These are phyloP conservation scores for Aphelenchoides bicaudatus DNA, from an alignment of 2,888 invertebrate species.

Conservation along the genomic window DNA sequence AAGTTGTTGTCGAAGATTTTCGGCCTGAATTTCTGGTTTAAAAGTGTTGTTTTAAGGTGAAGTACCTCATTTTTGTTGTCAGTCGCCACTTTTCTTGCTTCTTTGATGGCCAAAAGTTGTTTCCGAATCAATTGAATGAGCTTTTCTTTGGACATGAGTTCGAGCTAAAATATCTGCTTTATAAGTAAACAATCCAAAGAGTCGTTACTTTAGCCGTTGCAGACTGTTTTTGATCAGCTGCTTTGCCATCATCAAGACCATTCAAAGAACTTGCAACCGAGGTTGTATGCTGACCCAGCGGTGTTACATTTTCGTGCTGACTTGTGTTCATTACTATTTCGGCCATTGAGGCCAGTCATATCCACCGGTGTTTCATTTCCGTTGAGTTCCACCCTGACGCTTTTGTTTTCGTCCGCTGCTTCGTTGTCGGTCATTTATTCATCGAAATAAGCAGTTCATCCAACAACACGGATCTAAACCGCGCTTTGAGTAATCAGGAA, in stretches of 20 bases:
- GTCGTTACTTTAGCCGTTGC: slow-evolving; percentile 5
- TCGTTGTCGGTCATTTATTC: no score
- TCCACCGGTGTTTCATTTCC: no score
- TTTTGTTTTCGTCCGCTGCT: no score
- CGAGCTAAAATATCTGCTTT: no score
- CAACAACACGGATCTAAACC: no score
- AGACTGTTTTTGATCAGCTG: neutral
- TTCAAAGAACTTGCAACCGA: neutral
- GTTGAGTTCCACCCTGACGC: no score
- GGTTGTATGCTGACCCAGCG: neutral
- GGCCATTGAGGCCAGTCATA: no score
- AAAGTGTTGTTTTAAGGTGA: neutral
- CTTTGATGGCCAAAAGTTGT: slow-evolving; percentile 34
- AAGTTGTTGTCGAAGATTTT: slow-evolving; percentile 2
- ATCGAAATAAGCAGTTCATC: no score
- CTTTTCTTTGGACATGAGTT: slow-evolving; percentile 37
- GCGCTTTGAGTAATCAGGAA: no score
- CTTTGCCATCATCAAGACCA: no score
- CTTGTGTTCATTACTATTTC: neutral
- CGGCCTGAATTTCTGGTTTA: slow-evolving; percentile 14
- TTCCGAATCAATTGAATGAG: slow-evolving; percentile 41
- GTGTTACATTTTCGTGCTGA: neutral
- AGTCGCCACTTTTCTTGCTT: slow-evolving; percentile 35
- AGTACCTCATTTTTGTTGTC: no score
- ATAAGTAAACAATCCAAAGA: slow-evolving; percentile 6